Base-by-base conservation (phyloP, 2,113 vertebrate species). In the Colaptes auratus region DNA sequence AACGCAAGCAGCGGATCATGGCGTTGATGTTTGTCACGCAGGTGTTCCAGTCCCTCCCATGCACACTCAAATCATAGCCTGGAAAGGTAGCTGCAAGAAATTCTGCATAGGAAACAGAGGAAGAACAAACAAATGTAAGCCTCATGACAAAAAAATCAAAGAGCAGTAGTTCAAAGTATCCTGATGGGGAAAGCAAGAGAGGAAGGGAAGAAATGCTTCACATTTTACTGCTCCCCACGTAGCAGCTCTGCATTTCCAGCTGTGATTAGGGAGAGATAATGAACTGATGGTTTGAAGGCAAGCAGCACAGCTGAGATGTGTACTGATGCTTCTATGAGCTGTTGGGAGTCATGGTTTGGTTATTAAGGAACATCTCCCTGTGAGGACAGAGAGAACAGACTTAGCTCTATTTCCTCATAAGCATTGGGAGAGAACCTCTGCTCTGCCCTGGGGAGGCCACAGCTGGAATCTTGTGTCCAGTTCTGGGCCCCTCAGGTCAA, bases 31-130 rank as follows among this genome's bases (percentile, higher is more conserved):
- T 93, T 11, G 97, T 97, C 82, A 98, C 67, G 82, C 98, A 98
- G 5, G 86, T 90, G 94, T 97, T 98, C 98, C 98, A 98, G 89
- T 98, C 98, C 96, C 95, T 98, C 90, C 98, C 98, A 91, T 53
- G 61, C 95, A 98, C 98, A 0, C 86, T 85, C 90, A 98, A 97
- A 92, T 99, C 98, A 89, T 86, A 97, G 39, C 80, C 90, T 25
- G 98, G 97, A 71, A 98, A 98, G 70, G 58, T 42, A 78, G 70
- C 52, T 82, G 84, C 92, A 71, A 98, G 97, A 96, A 97, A 98
- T 77, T 98, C 98, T 99, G 85, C 25, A 96, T 52, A 94, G 15
- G 89, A 92, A 93, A 90, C 2, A 17, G 6, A 79, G 21, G 21
- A 20, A 48, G 24, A 81, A 76, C 71, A 15, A 16, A 3, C 24